A percentile compares a stretch with the other conserved stretches of the same genome.
These are phyloP conservation scores for Reinhardtius hippoglossoides DNA, from an alignment of 2,113 vertebrate genomes.

Conservation along the genomic window DNA sequence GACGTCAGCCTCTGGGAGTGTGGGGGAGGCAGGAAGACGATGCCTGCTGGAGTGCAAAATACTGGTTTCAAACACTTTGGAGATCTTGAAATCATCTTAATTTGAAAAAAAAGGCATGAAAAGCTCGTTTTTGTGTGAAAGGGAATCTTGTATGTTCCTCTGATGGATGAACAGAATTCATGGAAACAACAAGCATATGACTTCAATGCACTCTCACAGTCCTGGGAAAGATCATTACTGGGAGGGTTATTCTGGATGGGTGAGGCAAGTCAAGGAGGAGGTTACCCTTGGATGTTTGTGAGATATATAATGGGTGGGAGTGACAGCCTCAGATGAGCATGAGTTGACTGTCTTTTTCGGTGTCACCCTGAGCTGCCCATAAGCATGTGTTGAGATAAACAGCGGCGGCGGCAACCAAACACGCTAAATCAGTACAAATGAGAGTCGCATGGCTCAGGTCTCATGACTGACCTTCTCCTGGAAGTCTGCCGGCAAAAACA, in stretches of 20 bases:
- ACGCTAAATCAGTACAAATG: conserved; percentile 62
- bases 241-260: conserved; percentile 20
- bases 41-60: conserved; percentile 15
- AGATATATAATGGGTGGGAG: conserved; percentile 42
- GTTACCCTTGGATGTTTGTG: conserved; percentile 21
- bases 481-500: conserved; percentile 34
- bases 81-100: conserved; percentile 15
- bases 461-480: conserved; percentile 64
- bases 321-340: conserved; percentile 43
- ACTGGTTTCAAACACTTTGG: conserved; percentile 8
- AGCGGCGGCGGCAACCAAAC: conserved; percentile 49
- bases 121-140: background rate
- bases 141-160: background rate
- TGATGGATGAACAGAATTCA: conserved; percentile 1
- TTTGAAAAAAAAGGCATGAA: conserved; percentile 16
- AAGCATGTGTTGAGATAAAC: conserved; percentile 40
- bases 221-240: background rate
- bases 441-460: conserved; percentile 72
- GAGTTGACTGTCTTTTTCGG: conserved; percentile 16
- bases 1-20: conserved; percentile 37
- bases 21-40: conserved; percentile 51
- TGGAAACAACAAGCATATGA: conserved; percentile 13
- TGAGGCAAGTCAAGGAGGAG: conserved; percentile 31
- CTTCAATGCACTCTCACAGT: background rate
- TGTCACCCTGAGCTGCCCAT: conserved; percentile 18